Conservation (phyloP, 2,797 vertebrate genomes). For the Paramormyrops hopkinsi region DNA sequence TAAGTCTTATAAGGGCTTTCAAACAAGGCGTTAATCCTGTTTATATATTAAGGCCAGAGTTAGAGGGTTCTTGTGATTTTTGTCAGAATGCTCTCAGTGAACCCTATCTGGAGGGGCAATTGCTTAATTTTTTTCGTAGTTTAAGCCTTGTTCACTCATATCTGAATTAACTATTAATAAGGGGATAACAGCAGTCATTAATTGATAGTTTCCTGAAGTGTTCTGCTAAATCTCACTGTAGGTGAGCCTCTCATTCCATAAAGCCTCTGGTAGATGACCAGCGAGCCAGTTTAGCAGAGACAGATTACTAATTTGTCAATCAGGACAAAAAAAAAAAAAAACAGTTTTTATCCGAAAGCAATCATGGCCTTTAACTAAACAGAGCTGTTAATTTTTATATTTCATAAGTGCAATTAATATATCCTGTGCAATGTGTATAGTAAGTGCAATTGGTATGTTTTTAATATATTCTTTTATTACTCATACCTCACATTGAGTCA, state of each 20-base stretch:
- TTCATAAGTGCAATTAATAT: too few species aligned
- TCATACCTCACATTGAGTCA: too few species aligned
- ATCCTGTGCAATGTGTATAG: too few species aligned
- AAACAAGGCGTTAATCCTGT: not conserved
- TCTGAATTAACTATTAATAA: not conserved
- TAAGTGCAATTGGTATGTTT: too few species aligned
- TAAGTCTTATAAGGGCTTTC: not conserved
- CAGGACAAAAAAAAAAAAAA: too few species aligned
- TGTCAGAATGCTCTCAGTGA: not conserved
- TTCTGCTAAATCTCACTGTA: not conserved
- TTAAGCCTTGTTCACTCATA: not conserved
- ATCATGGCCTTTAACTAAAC: too few species aligned
- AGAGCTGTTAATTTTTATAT: too few species aligned
- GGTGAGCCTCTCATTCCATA: not conserved
- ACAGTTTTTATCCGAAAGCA: too few species aligned
- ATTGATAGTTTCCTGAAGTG: not conserved
- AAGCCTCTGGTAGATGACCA: not conserved
- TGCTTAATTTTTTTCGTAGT: not conserved
- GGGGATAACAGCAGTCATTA: not conserved
- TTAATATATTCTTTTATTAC: too few species aligned
- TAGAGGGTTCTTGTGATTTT: not conserved
- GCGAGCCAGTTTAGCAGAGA: not conserved
- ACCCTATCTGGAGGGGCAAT: not conserved
- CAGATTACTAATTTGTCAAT: not conserved
- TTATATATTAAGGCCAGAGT: not conserved